Conservation (phyloP, 2,113 vertebrate species). For the Scatophagus argus region DNA sequence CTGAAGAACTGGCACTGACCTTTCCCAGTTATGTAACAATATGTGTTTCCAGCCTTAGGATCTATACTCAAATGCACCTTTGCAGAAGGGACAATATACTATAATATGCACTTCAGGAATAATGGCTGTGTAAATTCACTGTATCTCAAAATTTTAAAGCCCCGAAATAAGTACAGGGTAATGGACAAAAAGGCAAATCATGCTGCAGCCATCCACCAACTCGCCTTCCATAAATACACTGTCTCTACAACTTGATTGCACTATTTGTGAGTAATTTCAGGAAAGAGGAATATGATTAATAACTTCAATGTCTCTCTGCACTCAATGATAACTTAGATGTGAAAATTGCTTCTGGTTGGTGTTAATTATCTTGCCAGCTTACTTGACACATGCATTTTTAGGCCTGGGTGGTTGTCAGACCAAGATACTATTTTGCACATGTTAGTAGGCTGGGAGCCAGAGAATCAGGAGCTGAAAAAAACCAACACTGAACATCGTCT, state of each 20-base stretch:
- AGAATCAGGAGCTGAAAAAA: conserved; percentile 63
- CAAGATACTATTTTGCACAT: conserved; percentile 81
- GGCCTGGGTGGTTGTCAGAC: conserved; percentile 79
- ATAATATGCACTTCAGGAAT: conserved; percentile 11
- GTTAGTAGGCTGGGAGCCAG: conserved; percentile 75
- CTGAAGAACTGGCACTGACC: not conserved
- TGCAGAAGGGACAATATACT: conserved; percentile 25
- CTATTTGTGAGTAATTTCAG: conserved; percentile 78
- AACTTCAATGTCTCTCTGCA: conserved; percentile 73
- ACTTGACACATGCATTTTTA: conserved; percentile 80
- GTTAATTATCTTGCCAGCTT: conserved; percentile 84
- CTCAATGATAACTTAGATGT: conserved; percentile 80
- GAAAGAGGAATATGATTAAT: conserved; percentile 81
- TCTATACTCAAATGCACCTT: conserved; percentile 20
- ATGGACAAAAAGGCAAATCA: conserved; percentile 56
- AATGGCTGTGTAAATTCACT: conserved; percentile 45
- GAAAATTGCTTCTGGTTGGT: conserved; percentile 83
- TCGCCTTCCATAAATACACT: conserved; percentile 56
- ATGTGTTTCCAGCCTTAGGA: conserved; percentile 22
- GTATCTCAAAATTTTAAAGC: conserved; percentile 32
- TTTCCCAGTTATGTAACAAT: conserved; percentile 4
- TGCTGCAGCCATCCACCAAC: conserved; percentile 45
- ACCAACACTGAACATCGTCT: conserved; percentile 73
- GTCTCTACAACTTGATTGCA: conserved; percentile 64
- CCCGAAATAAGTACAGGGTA: conserved; percentile 59